These are phyloP conservation scores for Gonocerus acuteangulatus DNA, from an alignment of 2,888 invertebrate species.

Conservation along the genomic window DNA sequence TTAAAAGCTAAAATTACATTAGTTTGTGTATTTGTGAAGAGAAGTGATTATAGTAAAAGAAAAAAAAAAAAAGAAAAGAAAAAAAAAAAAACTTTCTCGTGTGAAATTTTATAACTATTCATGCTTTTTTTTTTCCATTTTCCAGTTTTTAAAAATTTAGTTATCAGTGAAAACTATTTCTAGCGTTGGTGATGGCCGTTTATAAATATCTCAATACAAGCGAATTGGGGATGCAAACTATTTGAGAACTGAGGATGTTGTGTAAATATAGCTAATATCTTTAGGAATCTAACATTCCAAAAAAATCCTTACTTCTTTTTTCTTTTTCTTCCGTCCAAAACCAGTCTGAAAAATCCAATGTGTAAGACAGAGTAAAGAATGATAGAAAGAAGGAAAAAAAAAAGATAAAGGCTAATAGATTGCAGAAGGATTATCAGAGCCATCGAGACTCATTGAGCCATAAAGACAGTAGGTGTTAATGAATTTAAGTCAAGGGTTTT, in stretches of 20 bases:
- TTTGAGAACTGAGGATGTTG: constrained; percentile 31
- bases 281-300: constrained; percentile 50
- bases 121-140: constrained; percentile 15
- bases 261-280: constrained; percentile 28
- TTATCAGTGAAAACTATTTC: constrained; percentile 17
- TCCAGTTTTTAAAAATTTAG: not conserved
- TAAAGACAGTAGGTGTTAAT: too few relatives aligned
- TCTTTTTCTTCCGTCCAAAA: constrained; percentile 93
- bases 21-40: too few relatives aligned
- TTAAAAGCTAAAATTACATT: too few relatives aligned
- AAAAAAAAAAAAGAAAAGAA: too few relatives aligned
- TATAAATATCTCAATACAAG: constrained; percentile 27
- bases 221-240: constrained; percentile 34
- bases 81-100: not conserved
- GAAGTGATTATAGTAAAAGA: too few relatives aligned
- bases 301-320: constrained; percentile 94
- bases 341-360: constrained; percentile 39
- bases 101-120: constrained; percentile 7
- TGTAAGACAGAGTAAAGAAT: constrained; percentile 37
- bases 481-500: too few relatives aligned
- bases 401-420: constrained; percentile 21
- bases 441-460: not conserved
- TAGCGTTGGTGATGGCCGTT: constrained; percentile 17
- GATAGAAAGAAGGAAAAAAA: constrained; percentile 33
- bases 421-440: constrained; percentile 4